Base-by-base conservation (phyloP, 2,888 invertebrate species). In the Napeogenes sylphis region DNA sequence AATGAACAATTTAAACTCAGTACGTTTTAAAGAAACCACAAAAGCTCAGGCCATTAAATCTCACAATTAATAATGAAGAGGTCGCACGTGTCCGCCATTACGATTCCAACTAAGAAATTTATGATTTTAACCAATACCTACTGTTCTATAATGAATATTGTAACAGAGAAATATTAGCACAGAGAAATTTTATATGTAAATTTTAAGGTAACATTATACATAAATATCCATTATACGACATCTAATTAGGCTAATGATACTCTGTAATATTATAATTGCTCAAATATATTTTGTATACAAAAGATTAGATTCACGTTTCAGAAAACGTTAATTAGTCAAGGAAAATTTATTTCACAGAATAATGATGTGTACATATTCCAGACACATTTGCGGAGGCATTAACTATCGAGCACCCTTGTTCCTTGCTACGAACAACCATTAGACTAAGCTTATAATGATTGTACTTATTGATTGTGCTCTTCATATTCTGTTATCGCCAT, bases 11-110 rank as follows among this genome's bases (percentile, higher is more conserved):
- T 51, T 10, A 21, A 51, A n/a, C 10, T 8, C 6, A 21, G 21
- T 51, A 30, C 30, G 12, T 30, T 30, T 51, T 51, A 51, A 51
- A 30, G 51, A 51, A 51, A 21, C 51, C 51, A 51, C 51, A 51
- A 51, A 51, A 47, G 47, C 47, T 47, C 14, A 21, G 59, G 61
- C 62, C 67, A 59, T 74, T 70, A 71, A 71, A 68, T 73, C 72
- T 71, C 70, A 71, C 67, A 67, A 70, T 68, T 66, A 68, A 70
- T 62, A 65, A 67, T 68, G 69, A 66, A 63, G 66, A 65, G 68
- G 68, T 62, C 66, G 68, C 72, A 71, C 72, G 73, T 73, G 71
- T 64, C 55, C 60, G 46, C 56, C 59, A 58, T 61, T 55, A 58
- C 12, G 30, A 30, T 51, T 30, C 59, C 46, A 38, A 57, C 66